Evolutionary conservation across 2,113 vertebrate genomes (phyloP).

Genomic region (Brachionichthys hirsutus): DNA sequence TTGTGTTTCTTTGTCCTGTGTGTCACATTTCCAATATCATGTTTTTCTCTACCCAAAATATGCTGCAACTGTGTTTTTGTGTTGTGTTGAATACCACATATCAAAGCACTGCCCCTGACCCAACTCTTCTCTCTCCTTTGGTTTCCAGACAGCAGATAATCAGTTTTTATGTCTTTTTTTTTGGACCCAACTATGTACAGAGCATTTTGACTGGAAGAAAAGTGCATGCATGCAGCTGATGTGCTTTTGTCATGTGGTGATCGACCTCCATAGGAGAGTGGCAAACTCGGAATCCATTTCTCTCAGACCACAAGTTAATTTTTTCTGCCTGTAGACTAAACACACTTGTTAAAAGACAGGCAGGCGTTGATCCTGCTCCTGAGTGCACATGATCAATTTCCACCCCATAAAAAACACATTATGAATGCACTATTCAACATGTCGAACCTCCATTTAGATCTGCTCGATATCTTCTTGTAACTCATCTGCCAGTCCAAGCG

Average conservation of each 20-base stretch:
- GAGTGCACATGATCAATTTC: slow-evolving; percentile 27
- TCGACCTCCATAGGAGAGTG: slow-evolving; percentile 30
- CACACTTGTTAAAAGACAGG: slow-evolving; percentile 33
- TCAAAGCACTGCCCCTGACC: slow-evolving; percentile 30
- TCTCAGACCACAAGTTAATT: slow-evolving; percentile 57
- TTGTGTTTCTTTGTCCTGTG: not conserved
- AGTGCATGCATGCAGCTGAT: slow-evolving; percentile 34
- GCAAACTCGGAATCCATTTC: slow-evolving; percentile 61
- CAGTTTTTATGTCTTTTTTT: slow-evolving; percentile 18
- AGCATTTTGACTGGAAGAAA: slow-evolving; percentile 10
- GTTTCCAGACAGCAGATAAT: slow-evolving; percentile 11
- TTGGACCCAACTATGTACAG: slow-evolving; percentile 6
- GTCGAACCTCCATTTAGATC: slow-evolving; percentile 21
- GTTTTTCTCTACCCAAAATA: slow-evolving; percentile 31
- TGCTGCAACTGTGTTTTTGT: slow-evolving; percentile 42
- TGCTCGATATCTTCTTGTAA: slow-evolving; percentile 24
- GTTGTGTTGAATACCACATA: slow-evolving; percentile 43
- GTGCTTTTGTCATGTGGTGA: slow-evolving; percentile 57
- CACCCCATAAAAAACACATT: slow-evolving; percentile 15
- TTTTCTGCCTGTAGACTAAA: slow-evolving; percentile 66
- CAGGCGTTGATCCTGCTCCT: slow-evolving; percentile 12
- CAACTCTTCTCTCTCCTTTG: slow-evolving; percentile 13
- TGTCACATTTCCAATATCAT: slow-evolving; percentile 26
- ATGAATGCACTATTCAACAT: slow-evolving; percentile 3
- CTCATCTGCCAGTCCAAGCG: slow-evolving; percentile 19